A percentile compares a stretch with the other conserved stretches of the same genome.
phyloP scores from a whole-genome alignment of 2,888 invertebrate genomes.

The Ypsolopha scabrella region DNA sequence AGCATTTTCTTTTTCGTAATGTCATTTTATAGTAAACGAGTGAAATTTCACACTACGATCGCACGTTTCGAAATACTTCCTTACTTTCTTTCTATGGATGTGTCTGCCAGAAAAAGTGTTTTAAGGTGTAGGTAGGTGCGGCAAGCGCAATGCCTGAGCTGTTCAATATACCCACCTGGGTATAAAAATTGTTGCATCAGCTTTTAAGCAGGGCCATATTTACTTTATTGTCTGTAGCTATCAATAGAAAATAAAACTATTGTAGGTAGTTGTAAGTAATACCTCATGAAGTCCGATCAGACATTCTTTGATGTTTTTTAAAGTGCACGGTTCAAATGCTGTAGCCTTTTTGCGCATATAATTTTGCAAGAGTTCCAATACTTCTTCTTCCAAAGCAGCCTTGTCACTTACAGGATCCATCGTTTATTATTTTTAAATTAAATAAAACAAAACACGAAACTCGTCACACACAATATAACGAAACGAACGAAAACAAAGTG shows the following conservation, averaged over 20 bases:
- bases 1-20: too few relatives aligned
- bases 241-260: not conserved
- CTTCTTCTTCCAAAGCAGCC: constrained; percentile 43
- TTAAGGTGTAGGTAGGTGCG: too few relatives aligned
- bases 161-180: not conserved
- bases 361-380: constrained; percentile 51
- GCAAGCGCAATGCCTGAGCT: too few relatives aligned
- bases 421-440: not conserved
- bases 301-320: constrained; percentile 47
- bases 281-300: constrained; percentile 54
- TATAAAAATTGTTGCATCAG: not conserved
- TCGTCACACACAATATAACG: not conserved
- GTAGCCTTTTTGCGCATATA: constrained; percentile 53
- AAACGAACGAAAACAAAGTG: not conserved
- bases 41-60: too few relatives aligned
- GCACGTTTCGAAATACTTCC: too few relatives aligned
- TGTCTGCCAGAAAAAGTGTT: too few relatives aligned
- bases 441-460: constrained; percentile 6
- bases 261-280: constrained; percentile 8
- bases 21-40: too few relatives aligned
- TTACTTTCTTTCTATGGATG: too few relatives aligned
- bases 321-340: constrained; percentile 49
- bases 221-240: not conserved
- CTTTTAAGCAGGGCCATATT: not conserved
- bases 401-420: constrained; percentile 20